phyloP scores from a whole-genome alignment of 2,888 invertebrate species.

The Dynastes grantii region DNA sequence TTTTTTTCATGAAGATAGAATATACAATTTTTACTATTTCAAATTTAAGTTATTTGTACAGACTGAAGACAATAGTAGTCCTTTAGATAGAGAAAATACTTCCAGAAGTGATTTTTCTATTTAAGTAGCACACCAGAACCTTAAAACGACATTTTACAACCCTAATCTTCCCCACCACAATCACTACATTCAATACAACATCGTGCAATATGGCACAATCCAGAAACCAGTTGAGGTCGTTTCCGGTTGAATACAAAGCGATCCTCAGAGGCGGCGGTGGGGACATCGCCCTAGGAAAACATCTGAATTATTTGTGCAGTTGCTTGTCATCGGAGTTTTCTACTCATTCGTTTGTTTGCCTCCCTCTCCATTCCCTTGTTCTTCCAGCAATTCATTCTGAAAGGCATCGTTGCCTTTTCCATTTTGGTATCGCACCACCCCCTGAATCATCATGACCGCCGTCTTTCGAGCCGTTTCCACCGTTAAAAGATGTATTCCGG shows the following conservation, averaged over 20 bases:
- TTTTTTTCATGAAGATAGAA: too few species aligned
- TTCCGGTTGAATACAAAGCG: background rate
- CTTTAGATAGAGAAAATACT: too few species aligned
- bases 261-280: background rate
- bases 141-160: too few species aligned
- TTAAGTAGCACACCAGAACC: too few species aligned
- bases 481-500: slow-evolving; percentile 5
- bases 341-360: slow-evolving; percentile 32
- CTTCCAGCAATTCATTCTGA: background rate
- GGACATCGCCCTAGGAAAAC: slow-evolving; percentile 2
- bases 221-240: slow-evolving; percentile 6
- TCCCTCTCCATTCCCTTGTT: background rate
- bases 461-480: background rate
- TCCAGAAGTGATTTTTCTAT: too few species aligned
- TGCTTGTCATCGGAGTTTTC: slow-evolving; percentile 36
- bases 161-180: too few species aligned
- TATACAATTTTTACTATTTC: too few species aligned
- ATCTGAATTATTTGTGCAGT: slow-evolving; percentile 29
- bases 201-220: background rate
- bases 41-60: too few species aligned
- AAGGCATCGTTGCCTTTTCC: slow-evolving; percentile 16
- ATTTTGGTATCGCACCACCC: slow-evolving; percentile 1
- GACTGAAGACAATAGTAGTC: too few species aligned
- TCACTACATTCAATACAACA: too few species aligned
- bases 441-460: slow-evolving; percentile 2